A percentile compares a stretch with the other conserved stretches of the same genome.
Conservation (phyloP, 2,797 vertebrate genomes). For the Chlorospingus flavigularis region DNA sequence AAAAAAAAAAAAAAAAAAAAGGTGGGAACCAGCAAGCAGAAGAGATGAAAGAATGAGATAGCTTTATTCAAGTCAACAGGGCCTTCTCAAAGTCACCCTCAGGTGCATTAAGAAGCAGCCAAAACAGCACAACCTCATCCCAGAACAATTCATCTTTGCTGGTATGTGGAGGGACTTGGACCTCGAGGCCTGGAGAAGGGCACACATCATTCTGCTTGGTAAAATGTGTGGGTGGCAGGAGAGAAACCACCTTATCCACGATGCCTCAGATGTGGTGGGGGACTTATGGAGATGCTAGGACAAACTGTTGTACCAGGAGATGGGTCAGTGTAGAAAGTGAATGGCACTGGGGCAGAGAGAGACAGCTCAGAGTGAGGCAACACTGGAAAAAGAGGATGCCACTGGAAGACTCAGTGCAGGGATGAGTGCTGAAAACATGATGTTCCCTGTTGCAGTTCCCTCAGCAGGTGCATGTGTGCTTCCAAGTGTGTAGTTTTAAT, state of each 20-base stretch:
- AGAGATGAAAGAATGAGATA: neutral
- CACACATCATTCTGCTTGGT: neutral
- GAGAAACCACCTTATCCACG: neutral
- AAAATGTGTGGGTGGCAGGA: neutral
- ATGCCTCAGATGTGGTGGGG: accelerated
- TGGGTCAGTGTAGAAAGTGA: neutral
- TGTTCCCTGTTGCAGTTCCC: neutral
- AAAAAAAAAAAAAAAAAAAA: neutral
- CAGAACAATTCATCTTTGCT: neutral
- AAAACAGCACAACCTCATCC: neutral
- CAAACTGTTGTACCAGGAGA: neutral
- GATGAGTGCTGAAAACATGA: neutral
- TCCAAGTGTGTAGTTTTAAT: constrained; percentile 48
- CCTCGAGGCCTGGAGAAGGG: neutral
- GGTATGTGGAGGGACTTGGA: accelerated
- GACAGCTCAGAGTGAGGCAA: neutral
- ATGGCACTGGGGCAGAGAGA: neutral
- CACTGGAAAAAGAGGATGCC: neutral
- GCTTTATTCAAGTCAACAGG: constrained; percentile 6
- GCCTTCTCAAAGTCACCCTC: constrained; percentile 22
- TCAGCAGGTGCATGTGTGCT: constrained; percentile 40
- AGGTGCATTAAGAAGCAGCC: neutral
- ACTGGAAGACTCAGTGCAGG: neutral
- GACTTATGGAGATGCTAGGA: neutral
- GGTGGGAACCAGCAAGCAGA: neutral